Base-by-base conservation (phyloP, 2,113 vertebrate species). In the Talpa occidentalis region DNA sequence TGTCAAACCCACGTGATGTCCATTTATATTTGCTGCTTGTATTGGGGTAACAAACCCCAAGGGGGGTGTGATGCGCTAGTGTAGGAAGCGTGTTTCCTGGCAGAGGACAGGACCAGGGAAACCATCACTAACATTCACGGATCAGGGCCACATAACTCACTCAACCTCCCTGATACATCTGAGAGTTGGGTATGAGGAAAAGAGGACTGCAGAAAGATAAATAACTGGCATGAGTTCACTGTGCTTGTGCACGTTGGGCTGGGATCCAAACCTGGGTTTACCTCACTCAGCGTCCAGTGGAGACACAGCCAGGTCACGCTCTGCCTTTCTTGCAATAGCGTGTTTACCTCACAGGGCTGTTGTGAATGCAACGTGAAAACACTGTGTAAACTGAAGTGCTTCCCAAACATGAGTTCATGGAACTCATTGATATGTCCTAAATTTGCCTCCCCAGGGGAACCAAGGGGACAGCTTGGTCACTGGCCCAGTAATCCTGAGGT, bases 351-450 rank as follows among this genome's bases (percentile, higher is more conserved):
- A 26, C 35, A 62, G 30, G 72, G 42, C 19, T 91, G 21, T 30
- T 69, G 67, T 35, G 42, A 95, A 22, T 47, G 35, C 40, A 60
- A 52, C 42, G 0, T 4, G 60, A 88, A 90, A 90, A 85, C 37
- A 28, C n/a, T 84, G 67, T 70, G 67, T 72, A 59, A 72, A 42
- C 54, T 62, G 84, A 80, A 76, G 54, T 12, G 37, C 74, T 77
- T 81, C 54, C 15, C 90, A 84, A 81, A 80, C 32, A 11, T 42
- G 30, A 79, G 95, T 69, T 70, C 79, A 47, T 10, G 35, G 35
- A 94, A 77, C 76, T 88, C 67, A 70, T n/a, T 15, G 49, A 10
- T 52, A 44, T 84, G 79, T 67, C 86, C 79, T 83, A 24, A 78
- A 28, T 42, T 78, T 60, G 70, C 80, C 72, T 81, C n/a, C 37